Evolutionary conservation across 2,113 vertebrate genomes (phyloP).

Genomic region (Blennius ocellaris): DNA sequence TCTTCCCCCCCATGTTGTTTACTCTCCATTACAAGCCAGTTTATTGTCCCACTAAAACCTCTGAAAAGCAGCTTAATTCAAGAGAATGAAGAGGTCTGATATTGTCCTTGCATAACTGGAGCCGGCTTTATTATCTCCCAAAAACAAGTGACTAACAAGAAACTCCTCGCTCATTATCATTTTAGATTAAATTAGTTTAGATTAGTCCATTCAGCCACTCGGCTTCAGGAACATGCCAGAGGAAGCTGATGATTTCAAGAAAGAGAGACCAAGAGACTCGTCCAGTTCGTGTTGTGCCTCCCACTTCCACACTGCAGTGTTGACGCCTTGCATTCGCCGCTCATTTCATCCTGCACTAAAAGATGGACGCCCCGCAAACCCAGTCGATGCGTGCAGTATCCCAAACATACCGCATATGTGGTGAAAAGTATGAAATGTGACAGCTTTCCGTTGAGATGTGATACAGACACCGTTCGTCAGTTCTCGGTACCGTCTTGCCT

Average conservation of each 20-base stretch:
- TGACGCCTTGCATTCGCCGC: conserved; percentile 17
- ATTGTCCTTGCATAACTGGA: conserved; percentile 27
- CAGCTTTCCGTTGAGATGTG: conserved; percentile 24
- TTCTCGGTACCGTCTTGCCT: conserved; percentile 31
- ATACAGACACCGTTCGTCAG: conserved; percentile 22
- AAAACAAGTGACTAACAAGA: conserved; percentile 53
- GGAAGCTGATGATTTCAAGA: conserved; percentile 47
- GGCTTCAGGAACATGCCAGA: conserved; percentile 44
- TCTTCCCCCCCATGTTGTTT: conserved; percentile 4
- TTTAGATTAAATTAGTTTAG: conserved; percentile 48
- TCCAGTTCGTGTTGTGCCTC: conserved; percentile 34
- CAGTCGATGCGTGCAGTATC: conserved; percentile 31
- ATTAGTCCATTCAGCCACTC: conserved; percentile 44
- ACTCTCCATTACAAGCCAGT: conserved; percentile 28
- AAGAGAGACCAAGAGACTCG: conserved; percentile 40
- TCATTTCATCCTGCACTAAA: conserved; percentile 28
- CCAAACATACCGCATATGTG: conserved; percentile 4
- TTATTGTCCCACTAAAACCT: conserved; percentile 5
- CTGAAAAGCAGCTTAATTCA: neutral
- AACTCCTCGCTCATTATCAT: conserved; percentile 37
- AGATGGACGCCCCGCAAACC: conserved; percentile 32
- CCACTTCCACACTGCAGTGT: conserved; percentile 47
- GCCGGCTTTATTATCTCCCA: conserved; percentile 17
- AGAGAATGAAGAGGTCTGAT: conserved; percentile 11
- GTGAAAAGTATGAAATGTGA: conserved; percentile 25